A percentile compares a stretch with the other conserved stretches of the same genome.
Conservation (phyloP, 2,888 invertebrate species). For the Noctua janthe region DNA sequence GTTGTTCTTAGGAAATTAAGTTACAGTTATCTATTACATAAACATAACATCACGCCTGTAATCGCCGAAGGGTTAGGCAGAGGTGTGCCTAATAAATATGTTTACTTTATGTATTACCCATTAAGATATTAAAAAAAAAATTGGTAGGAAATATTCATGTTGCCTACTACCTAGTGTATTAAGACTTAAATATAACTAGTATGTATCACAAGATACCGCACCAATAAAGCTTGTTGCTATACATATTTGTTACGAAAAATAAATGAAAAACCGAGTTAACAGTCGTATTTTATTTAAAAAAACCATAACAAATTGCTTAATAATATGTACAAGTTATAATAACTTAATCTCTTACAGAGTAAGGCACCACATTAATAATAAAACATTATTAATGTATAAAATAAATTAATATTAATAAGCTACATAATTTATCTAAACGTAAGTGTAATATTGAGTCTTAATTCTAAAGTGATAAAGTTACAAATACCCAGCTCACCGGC, state of each 20-base stretch:
- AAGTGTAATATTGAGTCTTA: constrained; percentile 7
- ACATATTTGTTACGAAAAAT: constrained; percentile 12
- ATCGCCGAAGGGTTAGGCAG: too few relatives aligned
- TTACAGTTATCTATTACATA: not conserved
- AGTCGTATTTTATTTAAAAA: constrained; percentile 44
- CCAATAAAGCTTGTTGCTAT: not conserved
- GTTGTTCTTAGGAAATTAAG: not conserved
- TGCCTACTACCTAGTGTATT: not conserved
- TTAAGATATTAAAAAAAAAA: not conserved
- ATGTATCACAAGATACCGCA: not conserved
- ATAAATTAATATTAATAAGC: not conserved
- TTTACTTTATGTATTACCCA: too few relatives aligned
- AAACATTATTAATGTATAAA: not conserved
- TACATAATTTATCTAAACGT: not conserved
- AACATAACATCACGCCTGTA: too few relatives aligned
- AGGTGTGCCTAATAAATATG: too few relatives aligned
- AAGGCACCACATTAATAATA: constrained; percentile 22
- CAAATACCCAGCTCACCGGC: too few relatives aligned
- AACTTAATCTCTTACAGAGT: constrained; percentile 39
- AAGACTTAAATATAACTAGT: not conserved
- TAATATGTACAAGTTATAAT: constrained; percentile 16
- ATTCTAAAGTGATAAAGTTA: not conserved
- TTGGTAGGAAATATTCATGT: not conserved
- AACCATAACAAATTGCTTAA: constrained; percentile 24
- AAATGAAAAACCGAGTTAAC: constrained; percentile 20